Percentiles rank a stretch among this genome's conserved stretches.
Evolutionary conservation across 1,140 invertebrate species (phyloP).

Genomic region (Subanguina moxae): DNA sequence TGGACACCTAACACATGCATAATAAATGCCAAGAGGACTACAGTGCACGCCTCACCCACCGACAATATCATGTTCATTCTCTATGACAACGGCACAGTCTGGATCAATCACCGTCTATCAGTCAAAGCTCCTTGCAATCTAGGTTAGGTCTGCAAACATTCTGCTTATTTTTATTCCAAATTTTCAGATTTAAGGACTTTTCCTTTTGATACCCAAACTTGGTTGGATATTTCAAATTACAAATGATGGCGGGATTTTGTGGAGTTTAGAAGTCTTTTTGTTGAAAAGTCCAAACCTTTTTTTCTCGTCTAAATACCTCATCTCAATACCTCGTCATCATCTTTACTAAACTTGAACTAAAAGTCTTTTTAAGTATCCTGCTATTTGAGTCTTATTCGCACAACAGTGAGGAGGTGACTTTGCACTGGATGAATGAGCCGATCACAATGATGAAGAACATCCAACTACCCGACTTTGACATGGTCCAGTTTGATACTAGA

Average conservation of each 20-base stretch:
- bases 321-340: too few species aligned
- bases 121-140: slow-evolving; percentile 57
- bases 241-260: too few species aligned
- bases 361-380: slow-evolving; percentile 42
- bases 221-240: slow-evolving; percentile 13
- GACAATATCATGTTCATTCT: slow-evolving; percentile 56
- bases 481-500: slow-evolving; percentile 53
- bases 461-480: slow-evolving; percentile 56
- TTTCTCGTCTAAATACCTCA: too few species aligned
- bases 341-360: too few species aligned
- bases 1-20: slow-evolving; percentile 58
- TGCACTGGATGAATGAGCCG: slow-evolving; percentile 54
- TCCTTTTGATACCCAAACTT: slow-evolving; percentile 56
- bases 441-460: slow-evolving; percentile 56
- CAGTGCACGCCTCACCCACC: slow-evolving; percentile 54
- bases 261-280: too few species aligned
- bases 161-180: not conserved
- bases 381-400: slow-evolving; percentile 56
- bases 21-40: slow-evolving; percentile 54
- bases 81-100: slow-evolving; percentile 53
- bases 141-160: slow-evolving; percentile 19
- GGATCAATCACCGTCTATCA: slow-evolving; percentile 56
- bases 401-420: slow-evolving; percentile 54
- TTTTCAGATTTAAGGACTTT: slow-evolving; percentile 49
- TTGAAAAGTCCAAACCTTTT: too few species aligned